These are phyloP conservation scores for Champsocephalus gunnari DNA, from an alignment of 2,797 vertebrate species.

Conservation along the genomic window DNA sequence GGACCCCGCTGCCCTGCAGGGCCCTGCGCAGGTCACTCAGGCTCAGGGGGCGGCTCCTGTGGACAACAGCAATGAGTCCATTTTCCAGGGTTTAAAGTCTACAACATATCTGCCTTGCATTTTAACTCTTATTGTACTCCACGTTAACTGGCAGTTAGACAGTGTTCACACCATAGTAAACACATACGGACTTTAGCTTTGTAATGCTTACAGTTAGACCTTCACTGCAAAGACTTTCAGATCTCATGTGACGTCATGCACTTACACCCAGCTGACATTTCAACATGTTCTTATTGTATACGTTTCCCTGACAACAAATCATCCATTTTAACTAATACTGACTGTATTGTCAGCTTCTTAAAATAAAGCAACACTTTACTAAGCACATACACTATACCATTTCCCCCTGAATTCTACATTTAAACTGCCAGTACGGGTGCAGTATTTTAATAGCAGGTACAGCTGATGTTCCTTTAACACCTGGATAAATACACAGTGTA, in stretches of 20 bases:
- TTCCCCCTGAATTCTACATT: too few relatives aligned
- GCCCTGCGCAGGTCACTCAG: constrained; percentile 90
- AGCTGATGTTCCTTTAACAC: not conserved
- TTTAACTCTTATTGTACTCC: not conserved
- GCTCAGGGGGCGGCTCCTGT: constrained; percentile 90
- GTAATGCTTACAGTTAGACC: not conserved
- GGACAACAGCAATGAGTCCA: not conserved
- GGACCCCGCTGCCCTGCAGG: constrained; percentile 83
- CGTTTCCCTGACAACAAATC: too few relatives aligned
- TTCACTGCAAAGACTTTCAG: not conserved
- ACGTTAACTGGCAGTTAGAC: constrained; percentile 2
- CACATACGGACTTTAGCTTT: not conserved
- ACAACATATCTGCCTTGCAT: not conserved
- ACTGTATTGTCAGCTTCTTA: too few relatives aligned
- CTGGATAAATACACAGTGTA: not conserved
- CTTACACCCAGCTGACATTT: constrained; percentile 3
- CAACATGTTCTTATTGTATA: not conserved
- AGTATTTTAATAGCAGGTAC: not conserved
- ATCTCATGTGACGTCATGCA: not conserved
- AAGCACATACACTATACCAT: too few relatives aligned
- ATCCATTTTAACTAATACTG: too few relatives aligned
- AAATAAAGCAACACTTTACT: too few relatives aligned
- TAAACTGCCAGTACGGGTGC: too few relatives aligned
- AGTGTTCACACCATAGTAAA: not conserved
- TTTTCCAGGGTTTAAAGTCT: not conserved